phyloP scores from a whole-genome alignment of 2,797 vertebrate species.

The Clamator glandarius region DNA sequence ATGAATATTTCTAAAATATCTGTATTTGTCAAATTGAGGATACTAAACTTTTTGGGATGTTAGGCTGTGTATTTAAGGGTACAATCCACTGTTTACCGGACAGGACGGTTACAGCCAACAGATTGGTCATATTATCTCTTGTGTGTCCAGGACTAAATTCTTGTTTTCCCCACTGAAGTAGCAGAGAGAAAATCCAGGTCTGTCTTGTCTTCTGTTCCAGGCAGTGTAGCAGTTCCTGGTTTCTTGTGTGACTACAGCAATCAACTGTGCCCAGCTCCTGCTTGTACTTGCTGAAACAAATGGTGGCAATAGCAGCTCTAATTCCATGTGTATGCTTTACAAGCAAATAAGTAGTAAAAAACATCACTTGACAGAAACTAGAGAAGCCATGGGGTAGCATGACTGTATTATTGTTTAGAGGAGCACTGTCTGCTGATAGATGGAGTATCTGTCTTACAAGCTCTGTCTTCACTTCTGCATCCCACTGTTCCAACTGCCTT shows the following conservation, averaged over 20 bases:
- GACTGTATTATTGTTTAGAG: not conserved
- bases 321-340: not conserved
- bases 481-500: not conserved
- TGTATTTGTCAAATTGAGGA: not conserved
- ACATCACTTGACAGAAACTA: not conserved
- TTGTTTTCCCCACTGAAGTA: not conserved
- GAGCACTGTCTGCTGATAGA: not conserved
- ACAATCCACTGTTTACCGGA: not conserved
- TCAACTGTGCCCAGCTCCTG: not conserved
- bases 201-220: not conserved
- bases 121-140: not conserved
- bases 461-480: not conserved
- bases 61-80: not conserved
- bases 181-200: not conserved
- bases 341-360: not conserved
- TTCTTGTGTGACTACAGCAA: not conserved
- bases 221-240: not conserved
- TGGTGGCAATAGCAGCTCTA: not conserved
- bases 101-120: not conserved
- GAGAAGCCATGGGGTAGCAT: not conserved
- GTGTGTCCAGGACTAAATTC: not conserved
- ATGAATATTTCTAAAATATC: not conserved
- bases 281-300: not conserved
- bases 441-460: not conserved
- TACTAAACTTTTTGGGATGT: not conserved